These are phyloP conservation scores for Steinernema hermaphroditum DNA, from an alignment of 2,888 invertebrate genomes.

Conservation along the genomic window DNA sequence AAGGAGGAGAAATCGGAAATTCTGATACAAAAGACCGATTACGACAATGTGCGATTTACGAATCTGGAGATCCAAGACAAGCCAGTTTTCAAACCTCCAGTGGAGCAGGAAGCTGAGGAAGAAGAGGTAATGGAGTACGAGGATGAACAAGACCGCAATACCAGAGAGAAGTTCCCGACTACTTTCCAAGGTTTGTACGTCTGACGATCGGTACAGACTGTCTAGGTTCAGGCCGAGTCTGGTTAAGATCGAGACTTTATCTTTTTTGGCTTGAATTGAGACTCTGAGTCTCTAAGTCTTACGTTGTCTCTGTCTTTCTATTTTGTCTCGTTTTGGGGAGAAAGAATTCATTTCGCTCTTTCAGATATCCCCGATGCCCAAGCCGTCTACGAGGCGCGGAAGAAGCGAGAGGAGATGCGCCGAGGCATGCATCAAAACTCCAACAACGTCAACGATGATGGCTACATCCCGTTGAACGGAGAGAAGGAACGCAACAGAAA, in stretches of 20 bases:
- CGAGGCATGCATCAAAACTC: background rate
- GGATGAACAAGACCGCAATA: constrained; percentile 31
- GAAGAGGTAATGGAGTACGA: constrained; percentile 19
- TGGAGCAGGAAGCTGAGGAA: background rate
- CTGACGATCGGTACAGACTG: background rate
- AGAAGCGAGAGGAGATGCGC: constrained; percentile 87
- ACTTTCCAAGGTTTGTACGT: constrained; percentile 33
- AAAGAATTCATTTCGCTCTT: background rate
- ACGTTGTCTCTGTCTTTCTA: no score
- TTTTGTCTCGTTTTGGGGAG: no score
- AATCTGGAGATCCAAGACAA: background rate
- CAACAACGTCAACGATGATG: constrained; percentile 71
- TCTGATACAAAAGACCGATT: constrained; percentile 21
- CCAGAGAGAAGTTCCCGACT: constrained; percentile 35
- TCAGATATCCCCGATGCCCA: constrained; percentile 73
- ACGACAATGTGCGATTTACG: constrained; percentile 12
- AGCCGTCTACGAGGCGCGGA: constrained; percentile 94
- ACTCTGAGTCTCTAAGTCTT: no score
- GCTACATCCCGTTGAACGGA: constrained; percentile 67
- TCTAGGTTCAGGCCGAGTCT: no score
- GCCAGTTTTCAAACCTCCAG: background rate
- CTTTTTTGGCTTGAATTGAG: no score
- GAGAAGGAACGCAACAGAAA: constrained; percentile 50
- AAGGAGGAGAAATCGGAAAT: constrained; percentile 32
- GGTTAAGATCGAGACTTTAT: no score